phyloP scores from a whole-genome alignment of 2,113 vertebrate species.

The Varanus komodoensis region DNA sequence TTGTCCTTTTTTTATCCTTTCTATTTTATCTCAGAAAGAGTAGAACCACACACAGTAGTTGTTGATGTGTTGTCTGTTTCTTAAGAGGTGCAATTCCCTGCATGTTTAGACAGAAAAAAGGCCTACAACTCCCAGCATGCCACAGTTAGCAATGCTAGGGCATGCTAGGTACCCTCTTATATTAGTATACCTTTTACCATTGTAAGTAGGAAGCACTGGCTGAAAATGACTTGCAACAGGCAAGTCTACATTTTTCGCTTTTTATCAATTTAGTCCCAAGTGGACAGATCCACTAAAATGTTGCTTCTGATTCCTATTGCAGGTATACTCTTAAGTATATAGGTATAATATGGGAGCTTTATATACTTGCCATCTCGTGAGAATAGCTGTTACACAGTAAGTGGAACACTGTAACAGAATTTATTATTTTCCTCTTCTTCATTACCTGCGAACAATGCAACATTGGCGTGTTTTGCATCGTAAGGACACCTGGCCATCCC shows the following conservation, averaged over 20 bases:
- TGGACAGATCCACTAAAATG: not conserved
- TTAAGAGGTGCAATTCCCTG: not conserved
- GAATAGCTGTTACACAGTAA: not conserved
- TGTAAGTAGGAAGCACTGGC: not conserved
- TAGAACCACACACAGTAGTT: slow-evolving; percentile 11
- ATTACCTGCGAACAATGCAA: slow-evolving; percentile 96
- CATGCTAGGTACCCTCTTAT: not conserved
- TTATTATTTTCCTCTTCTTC: not conserved
- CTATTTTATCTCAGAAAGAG: slow-evolving; percentile 41
- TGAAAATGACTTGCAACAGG: slow-evolving; percentile 25
- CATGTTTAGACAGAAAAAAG: no score
- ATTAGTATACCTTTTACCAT: not conserved
- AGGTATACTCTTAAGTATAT: not conserved
- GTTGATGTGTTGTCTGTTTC: slow-evolving; percentile 14
- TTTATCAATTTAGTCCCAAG: not conserved
- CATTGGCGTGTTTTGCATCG: slow-evolving; percentile 96
- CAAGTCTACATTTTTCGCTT: not conserved
- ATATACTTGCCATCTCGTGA: slow-evolving; percentile 8
- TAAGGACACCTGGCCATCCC: slow-evolving; percentile 99
- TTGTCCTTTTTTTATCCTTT: slow-evolving; percentile 15
- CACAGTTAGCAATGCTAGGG: no score
- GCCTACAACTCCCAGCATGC: no score
- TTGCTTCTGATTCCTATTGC: slow-evolving; percentile 30
- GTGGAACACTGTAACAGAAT: not conserved
- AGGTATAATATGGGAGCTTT: not conserved